These are phyloP conservation scores for Pelusios castaneus DNA, from an alignment of 2,113 vertebrate species.

Conservation along the genomic window DNA sequence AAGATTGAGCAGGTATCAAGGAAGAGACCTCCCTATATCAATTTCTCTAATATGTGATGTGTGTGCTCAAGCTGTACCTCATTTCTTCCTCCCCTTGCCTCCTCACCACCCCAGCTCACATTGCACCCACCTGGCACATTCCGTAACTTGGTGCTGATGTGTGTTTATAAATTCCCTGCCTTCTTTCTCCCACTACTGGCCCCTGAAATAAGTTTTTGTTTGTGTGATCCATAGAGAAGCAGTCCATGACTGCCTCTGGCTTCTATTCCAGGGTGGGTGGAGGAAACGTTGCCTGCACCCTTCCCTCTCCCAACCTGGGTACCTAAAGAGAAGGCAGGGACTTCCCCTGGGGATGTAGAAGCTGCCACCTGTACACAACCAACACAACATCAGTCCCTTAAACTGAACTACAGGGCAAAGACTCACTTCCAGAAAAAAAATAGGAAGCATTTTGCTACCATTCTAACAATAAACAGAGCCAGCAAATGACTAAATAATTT, in stretches of 20 bases:
- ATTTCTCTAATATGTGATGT: neutral
- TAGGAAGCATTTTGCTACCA: neutral
- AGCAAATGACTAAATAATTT: neutral
- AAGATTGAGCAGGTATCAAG: neutral
- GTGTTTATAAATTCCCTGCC: too few relatives aligned
- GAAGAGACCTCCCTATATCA: neutral
- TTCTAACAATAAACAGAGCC: neutral
- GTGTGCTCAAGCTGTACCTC: neutral
- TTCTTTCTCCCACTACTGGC: neutral
- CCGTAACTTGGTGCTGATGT: neutral
- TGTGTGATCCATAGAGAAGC: neutral
- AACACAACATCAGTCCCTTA: neutral
- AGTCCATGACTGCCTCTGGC: neutral
- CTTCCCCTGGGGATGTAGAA: neutral
- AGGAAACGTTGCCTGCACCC: neutral
- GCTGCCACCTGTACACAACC: fast-evolving
- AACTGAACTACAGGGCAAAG: neutral
- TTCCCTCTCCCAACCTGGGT: neutral
- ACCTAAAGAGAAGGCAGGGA: neutral
- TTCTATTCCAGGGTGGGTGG: neutral
- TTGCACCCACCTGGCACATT: neutral
- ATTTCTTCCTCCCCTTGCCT: neutral
- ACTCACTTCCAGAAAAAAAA: neutral
- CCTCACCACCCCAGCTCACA: neutral
- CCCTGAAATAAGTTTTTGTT: neutral